Percentiles rank a stretch among this genome's conserved stretches.
Evolutionary conservation across 2,113 vertebrate species (phyloP).

Genomic region (Cathartes aura): DNA sequence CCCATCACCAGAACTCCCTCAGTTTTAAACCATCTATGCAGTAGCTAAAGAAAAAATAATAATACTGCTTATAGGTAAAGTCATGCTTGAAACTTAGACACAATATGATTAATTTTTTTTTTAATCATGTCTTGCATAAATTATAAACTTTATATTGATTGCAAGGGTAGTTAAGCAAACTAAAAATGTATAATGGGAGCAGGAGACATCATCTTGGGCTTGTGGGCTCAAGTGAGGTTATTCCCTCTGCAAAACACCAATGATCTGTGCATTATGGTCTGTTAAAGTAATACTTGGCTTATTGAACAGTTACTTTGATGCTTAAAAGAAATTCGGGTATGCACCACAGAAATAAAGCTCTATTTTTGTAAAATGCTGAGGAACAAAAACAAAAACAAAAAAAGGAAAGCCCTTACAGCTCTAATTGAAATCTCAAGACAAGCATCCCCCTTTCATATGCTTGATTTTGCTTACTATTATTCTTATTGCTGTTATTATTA

Average conservation of each 20-base stretch:
- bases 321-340: not conserved
- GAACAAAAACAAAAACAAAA: not conserved
- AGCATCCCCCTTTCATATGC: not conserved
- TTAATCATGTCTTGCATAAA: not conserved
- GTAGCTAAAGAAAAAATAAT: not conserved
- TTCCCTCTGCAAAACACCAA: not conserved
- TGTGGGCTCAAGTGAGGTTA: conserved; percentile 15
- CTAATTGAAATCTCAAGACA: not conserved
- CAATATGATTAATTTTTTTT: not conserved
- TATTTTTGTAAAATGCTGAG: not conserved
- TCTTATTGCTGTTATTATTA: not conserved
- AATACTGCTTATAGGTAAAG: not conserved
- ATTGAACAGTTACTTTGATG: not conserved
- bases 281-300: not conserved
- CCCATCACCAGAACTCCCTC: not conserved
- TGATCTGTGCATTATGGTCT: conserved; percentile 13
- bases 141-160: conserved; percentile 14
- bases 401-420: not conserved
- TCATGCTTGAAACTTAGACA: not conserved
- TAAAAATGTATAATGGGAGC: not conserved
- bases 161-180: conserved; percentile 7
- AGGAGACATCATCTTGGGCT: not conserved
- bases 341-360: not conserved
- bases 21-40: not conserved
- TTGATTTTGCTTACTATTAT: not conserved